phyloP scores from a whole-genome alignment of 2,113 vertebrate species.

The Lethenteron reissneri region DNA sequence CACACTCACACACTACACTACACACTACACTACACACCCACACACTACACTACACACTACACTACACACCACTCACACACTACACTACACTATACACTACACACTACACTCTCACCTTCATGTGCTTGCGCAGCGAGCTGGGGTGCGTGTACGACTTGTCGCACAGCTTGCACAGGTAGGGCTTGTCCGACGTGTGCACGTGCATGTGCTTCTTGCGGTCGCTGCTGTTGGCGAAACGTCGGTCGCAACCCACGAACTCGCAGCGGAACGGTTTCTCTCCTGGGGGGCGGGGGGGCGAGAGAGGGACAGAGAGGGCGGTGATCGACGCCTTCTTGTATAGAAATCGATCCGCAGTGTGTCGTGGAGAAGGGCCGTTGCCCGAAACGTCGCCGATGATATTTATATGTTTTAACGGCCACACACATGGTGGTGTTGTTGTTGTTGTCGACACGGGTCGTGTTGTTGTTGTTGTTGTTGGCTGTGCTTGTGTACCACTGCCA shows the following conservation, averaged over 20 bases:
- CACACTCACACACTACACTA: too few species aligned
- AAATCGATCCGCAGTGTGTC: too few species aligned
- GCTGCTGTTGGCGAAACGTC: conserved; percentile 95
- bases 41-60: too few species aligned
- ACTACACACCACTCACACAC: background rate
- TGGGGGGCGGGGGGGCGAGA: conserved; percentile 13
- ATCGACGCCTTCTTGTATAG: too few species aligned
- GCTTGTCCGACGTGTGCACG: conserved; percentile 94
- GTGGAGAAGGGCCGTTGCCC: too few species aligned
- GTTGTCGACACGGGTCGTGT: too few species aligned
- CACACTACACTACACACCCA: too few species aligned
- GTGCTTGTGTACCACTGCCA: too few species aligned
- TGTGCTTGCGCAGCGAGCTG: conserved; percentile 95
- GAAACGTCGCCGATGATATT: too few species aligned
- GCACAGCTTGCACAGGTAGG: conserved; percentile 99
- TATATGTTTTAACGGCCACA: too few species aligned
- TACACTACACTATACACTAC: background rate
- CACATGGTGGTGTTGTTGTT: too few species aligned
- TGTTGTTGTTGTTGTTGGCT: too few species aligned
- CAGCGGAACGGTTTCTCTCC: conserved; percentile 99
- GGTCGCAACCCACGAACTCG: conserved; percentile 94
- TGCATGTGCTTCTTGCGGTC: conserved; percentile 99
- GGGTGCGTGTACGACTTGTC: conserved; percentile 99
- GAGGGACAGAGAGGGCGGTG: background rate
- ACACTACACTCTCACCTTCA: conserved; percentile 53